phyloP scores from a whole-genome alignment of 2,797 vertebrate species.

The Phyllotis vaccarum region DNA sequence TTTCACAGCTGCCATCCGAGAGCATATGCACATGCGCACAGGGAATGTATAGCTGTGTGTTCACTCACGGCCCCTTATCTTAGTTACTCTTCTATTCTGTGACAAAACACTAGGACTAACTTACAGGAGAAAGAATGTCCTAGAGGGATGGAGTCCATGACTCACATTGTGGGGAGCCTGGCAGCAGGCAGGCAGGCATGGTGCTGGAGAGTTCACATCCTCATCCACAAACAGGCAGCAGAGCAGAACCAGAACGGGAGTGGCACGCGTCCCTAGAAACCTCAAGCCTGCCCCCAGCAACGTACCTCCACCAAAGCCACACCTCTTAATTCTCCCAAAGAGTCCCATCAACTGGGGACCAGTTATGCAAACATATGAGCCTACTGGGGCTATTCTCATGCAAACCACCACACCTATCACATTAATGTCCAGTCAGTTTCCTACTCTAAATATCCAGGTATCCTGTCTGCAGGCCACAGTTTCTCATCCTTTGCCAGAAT shows the following conservation, averaged over 20 bases:
- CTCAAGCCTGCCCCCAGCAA: background rate
- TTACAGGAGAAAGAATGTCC: background rate
- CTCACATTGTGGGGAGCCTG: background rate
- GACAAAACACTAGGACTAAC: background rate
- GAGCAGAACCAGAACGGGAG: background rate
- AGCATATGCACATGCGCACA: accelerated
- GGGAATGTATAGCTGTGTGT: accelerated
- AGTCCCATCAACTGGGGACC: background rate
- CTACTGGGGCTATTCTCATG: background rate
- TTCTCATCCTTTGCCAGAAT: background rate
- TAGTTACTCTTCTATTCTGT: background rate
- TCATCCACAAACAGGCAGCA: background rate
- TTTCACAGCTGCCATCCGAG: too few species aligned
- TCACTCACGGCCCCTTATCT: background rate
- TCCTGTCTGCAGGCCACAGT: background rate
- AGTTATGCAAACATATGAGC: background rate
- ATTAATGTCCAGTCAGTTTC: background rate
- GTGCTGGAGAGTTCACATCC: background rate
- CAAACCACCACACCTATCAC: background rate
- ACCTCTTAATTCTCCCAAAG: background rate
- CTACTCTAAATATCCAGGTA: too few species aligned
- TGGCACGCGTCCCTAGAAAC: too few species aligned
- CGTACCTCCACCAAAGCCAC: background rate
- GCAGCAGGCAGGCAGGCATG: background rate
- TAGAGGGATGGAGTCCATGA: background rate